Evolutionary conservation across 1,140 invertebrate genomes (phyloP), one percentile per base, ranked within the genome.

Genomic region (Scylla paramamosain): DNA sequence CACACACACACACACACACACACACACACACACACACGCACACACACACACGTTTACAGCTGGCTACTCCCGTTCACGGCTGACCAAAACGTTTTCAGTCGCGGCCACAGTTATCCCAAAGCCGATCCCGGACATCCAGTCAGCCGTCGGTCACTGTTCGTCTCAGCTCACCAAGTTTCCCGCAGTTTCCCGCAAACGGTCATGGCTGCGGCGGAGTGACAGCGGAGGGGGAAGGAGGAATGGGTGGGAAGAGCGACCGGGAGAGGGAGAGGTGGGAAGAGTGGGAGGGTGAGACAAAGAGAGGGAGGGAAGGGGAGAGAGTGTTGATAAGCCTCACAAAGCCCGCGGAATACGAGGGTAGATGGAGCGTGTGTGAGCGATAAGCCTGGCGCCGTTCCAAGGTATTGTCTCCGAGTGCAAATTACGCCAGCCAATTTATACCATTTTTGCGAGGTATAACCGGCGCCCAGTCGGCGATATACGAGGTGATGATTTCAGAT

Each of bases 301-400:
- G 46, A 48, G 46, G 46, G 46, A 48, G 46, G 46, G 46, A 48
- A 48, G 46, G 14, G 46, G 46, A 14, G 14, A 48, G 59, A 16
- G 59, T 67, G 46, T 67, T 67, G 59, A 67, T 67, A 67, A 67
- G 59, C 59, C 59, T 4, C 59, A 67, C 59, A 67, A 6, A 67
- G 59, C 59, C 59, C 59, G 59, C 59, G 7, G 20, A 67, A 67
- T 67, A 67, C 59, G 10, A 67, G 59, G 20, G 8, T 67, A 67
- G 59, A 67, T 67, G 59, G 59, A 67, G 59, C 59, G 59, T 67
- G 59, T 67, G 59, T 67, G 59, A 67, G 59, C 59, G 59, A 67
- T 67, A 67, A 67, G 59, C 20, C 20, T 67, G 59, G 59, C 59
- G 3, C 59, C 10, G 59, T 67, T 67, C 59, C 59, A 67, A 67